Percentiles rank a stretch among this genome's conserved stretches.
Conservation (phyloP, 2,113 vertebrate species). For the Maccullochella peelii region DNA sequence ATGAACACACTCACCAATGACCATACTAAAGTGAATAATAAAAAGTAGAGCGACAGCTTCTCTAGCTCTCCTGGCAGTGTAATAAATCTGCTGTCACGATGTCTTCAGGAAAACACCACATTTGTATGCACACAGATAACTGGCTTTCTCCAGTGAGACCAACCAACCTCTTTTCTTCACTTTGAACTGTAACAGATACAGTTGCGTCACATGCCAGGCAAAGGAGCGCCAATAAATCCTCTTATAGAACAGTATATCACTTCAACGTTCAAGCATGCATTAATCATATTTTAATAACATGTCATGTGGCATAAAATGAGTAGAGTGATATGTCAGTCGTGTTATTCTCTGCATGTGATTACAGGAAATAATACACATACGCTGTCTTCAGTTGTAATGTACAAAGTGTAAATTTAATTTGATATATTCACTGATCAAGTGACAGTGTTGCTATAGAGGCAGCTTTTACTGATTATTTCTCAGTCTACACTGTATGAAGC, state of each 20-base stretch:
- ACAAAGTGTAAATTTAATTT: background rate
- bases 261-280: constrained; percentile 20
- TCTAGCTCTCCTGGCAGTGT: constrained; percentile 1
- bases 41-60: constrained; percentile 37
- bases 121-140: constrained; percentile 49
- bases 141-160: constrained; percentile 43
- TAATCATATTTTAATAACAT: constrained; percentile 41
- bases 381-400: background rate
- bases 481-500: too few species aligned
- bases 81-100: constrained; percentile 53
- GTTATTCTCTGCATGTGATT: constrained; percentile 7
- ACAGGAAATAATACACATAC: background rate
- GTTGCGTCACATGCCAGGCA: constrained; percentile 4
- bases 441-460: background rate
- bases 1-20: background rate
- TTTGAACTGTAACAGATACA: constrained; percentile 44
- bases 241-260: background rate
- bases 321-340: background rate
- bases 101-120: constrained; percentile 26
- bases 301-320: background rate
- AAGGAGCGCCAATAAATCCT: constrained; percentile 7
- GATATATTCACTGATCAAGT: background rate
- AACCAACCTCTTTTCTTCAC: constrained; percentile 11
- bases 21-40: constrained; percentile 14
- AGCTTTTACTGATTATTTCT: background rate